These are phyloP conservation scores for Cheilosia scutellata DNA, from an alignment of 2,888 invertebrate genomes.

Conservation along the genomic window DNA sequence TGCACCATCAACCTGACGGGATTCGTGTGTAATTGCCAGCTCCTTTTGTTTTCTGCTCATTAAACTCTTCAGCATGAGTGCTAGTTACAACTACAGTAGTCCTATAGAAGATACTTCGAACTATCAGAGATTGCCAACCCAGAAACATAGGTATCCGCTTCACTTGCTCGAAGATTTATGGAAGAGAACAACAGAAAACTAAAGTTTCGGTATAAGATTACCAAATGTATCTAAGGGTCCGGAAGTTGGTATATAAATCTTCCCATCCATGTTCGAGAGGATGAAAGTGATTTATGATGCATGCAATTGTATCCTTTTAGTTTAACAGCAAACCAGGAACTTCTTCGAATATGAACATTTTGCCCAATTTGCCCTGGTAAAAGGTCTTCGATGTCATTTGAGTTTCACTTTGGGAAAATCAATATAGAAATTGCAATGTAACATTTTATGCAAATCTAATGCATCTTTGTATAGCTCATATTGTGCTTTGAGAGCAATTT, in stretches of 20 bases:
- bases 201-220: conserved; percentile 54
- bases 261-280: conserved; percentile 9
- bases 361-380: background rate
- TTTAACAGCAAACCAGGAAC: conserved; percentile 19
- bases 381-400: background rate
- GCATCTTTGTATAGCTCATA: background rate
- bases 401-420: conserved; percentile 10
- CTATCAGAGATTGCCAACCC: background rate
- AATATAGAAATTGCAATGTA: conserved; percentile 41
- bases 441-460: conserved; percentile 48
- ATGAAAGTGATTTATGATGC: conserved; percentile 66
- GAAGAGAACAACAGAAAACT: conserved; percentile 18
- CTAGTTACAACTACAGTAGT: background rate
- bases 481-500: conserved; percentile 1
- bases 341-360: background rate
- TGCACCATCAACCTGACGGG: conserved; percentile 49
- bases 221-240: conserved; percentile 52
- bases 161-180: conserved; percentile 63
- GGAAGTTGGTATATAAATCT: conserved; percentile 57
- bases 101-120: background rate
- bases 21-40: conserved; percentile 49
- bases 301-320: conserved; percentile 61
- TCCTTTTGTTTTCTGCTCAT: conserved; percentile 61
- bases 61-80: conserved; percentile 51
- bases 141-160: conserved; percentile 43